Evolutionary conservation across 2,888 invertebrate genomes (phyloP).

Genomic region (Tenthredo notha): DNA sequence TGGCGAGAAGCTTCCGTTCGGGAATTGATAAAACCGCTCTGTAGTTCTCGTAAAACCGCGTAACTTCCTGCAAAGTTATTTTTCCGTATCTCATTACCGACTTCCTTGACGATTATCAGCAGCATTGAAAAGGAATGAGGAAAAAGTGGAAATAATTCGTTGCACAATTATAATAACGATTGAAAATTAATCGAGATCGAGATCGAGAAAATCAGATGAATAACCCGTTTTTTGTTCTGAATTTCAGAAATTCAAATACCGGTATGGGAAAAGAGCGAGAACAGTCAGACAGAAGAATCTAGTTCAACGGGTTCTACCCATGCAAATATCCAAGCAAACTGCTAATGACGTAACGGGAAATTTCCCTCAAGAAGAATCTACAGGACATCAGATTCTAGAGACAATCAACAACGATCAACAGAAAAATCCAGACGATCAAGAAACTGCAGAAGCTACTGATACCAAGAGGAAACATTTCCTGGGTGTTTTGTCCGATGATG

Average conservation of each 20-base stretch:
- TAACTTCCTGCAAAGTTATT: not conserved
- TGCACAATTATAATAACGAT: not conserved
- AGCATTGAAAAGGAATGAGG: not conserved
- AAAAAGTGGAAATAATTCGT: not conserved
- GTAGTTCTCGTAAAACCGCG: not conserved
- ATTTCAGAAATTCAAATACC: conserved; percentile 77
- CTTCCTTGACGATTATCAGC: not conserved
- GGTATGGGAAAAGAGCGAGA: conserved; percentile 77
- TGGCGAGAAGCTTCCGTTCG: not conserved
- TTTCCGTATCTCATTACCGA: not conserved
- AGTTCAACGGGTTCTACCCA: conserved; percentile 73
- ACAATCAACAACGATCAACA: conserved; percentile 36
- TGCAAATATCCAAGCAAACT: conserved; percentile 54
- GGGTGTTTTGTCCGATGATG: conserved; percentile 64
- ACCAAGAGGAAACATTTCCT: conserved; percentile 65
- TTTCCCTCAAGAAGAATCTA: conserved; percentile 4
- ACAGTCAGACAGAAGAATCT: conserved; percentile 81
- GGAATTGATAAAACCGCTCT: conserved; percentile 5
- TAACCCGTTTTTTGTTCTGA: too few species aligned
- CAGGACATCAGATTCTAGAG: conserved; percentile 47
- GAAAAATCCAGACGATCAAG: conserved; percentile 27
- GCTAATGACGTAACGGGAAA: conserved; percentile 34
- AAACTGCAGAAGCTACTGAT: not conserved
- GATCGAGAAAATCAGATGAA: too few species aligned
- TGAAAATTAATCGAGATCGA: too few species aligned